Base-by-base conservation (phyloP, 2,113 vertebrate species). In the Oxyura jamaicensis region DNA sequence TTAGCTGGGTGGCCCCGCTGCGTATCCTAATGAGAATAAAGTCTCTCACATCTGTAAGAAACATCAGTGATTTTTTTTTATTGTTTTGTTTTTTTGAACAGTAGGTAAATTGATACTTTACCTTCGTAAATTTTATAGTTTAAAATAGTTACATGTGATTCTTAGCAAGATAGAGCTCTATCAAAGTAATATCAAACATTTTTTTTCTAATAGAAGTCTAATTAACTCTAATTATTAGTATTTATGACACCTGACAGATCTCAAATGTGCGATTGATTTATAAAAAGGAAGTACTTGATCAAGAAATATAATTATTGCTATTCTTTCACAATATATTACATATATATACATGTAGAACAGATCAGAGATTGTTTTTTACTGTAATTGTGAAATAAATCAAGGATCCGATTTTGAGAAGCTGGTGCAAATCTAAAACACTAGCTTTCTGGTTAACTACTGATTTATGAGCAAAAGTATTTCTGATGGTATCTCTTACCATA, bases 161-260 rank as follows among this genome's bases (percentile, higher is more conserved):
- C 21, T 86, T 87, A 26, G 42, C 39, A 93, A 86, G 66, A 48
- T 18, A 21, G 19, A 20, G 4, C 41, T 84, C 9, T 89, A 20
- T 29, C 84, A 15, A 18, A 86, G 66, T 58, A 65, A 6, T 60
- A 55, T 56, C 25, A 81, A 85, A 4, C 9, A 52, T 46, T 92
- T 92, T 92, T 92, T 94, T 91, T 83, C 31, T 39, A 84, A 60
- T 91, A 68, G 46, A 77, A 55, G 72, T 86, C 25, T 60, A 59
- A 74, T 83, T 88, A 80, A 44, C 14, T 73, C 9, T 36, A 69
- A 23, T 91, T 95, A 72, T 56, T 91, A 78, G 17, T 75, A 28
- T 72, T 82, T 84, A 53, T 95, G 44, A 66, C 74, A 76, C 44
- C n/a, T 90, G 69, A 63, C 46, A 69, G 82, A 33, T n/a, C 9